phyloP scores from a whole-genome alignment of 2,888 invertebrate species.

The Linnaemya vulpina region DNA sequence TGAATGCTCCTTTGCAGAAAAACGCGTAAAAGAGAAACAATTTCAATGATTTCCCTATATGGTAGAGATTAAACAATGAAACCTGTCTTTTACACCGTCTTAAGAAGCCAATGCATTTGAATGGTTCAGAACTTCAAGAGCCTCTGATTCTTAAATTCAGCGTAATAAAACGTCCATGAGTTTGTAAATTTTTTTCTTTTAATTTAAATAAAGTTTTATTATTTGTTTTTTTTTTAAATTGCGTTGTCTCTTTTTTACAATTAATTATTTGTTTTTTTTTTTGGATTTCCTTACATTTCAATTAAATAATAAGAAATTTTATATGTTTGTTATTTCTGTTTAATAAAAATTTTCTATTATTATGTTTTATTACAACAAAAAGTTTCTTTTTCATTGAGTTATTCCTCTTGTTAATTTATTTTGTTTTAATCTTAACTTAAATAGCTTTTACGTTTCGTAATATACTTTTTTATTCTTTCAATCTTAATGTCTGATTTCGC shows the following conservation, averaged over 20 bases:
- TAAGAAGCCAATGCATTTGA: no score
- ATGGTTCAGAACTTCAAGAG: no score
- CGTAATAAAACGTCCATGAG: not conserved
- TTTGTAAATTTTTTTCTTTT: constrained; percentile 17
- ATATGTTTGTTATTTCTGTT: constrained; percentile 7
- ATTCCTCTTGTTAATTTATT: not conserved
- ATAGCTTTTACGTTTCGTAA: constrained; percentile 5
- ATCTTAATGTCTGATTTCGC: not conserved
- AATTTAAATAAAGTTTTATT: constrained; percentile 30
- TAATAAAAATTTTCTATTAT: constrained; percentile 25
- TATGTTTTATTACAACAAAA: constrained; percentile 19
- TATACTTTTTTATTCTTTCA: not conserved
- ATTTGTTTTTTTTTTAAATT: constrained; percentile 23
- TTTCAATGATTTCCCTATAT: no score
- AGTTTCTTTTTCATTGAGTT: not conserved
- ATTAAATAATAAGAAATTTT: constrained; percentile 20
- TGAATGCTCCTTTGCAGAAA: no score
- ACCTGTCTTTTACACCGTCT: no score
- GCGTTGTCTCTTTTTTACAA: constrained; percentile 47
- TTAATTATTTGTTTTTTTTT: not conserved
- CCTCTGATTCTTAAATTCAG: no score
- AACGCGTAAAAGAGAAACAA: no score
- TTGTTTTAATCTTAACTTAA: constrained; percentile 14
- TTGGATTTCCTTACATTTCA: constrained; percentile 25
- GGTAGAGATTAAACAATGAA: no score